A percentile compares a stretch with the other conserved stretches of the same genome.
Evolutionary conservation across 2,888 invertebrate genomes (phyloP).

Genomic region (Dasysyrphus tricinctus): DNA sequence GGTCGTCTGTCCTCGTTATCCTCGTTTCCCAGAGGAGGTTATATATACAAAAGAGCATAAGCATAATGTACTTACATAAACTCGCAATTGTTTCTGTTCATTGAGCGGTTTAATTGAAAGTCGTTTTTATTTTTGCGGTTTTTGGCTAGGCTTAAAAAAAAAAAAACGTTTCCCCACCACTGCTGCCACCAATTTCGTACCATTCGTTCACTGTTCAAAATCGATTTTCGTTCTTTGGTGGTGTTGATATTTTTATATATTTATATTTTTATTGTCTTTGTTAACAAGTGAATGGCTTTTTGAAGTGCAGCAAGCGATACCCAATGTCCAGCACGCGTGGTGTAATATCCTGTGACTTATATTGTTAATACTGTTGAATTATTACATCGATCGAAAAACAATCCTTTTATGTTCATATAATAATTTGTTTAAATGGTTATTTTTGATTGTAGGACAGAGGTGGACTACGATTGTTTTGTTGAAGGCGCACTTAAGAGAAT

Average conservation of each 20-base stretch:
- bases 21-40: background rate
- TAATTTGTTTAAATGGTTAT: slow-evolving; percentile 21
- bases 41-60: background rate
- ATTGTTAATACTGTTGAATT: slow-evolving; percentile 34
- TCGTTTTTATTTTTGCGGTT: slow-evolving; percentile 58
- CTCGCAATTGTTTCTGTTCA: slow-evolving; percentile 43
- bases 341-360: slow-evolving; percentile 17
- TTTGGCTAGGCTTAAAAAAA: background rate
- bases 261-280: background rate
- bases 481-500: too few species aligned
- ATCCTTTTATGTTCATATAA: slow-evolving; percentile 29
- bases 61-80: slow-evolving; percentile 29
- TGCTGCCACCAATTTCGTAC: slow-evolving; percentile 18
- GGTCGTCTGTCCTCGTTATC: background rate
- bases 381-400: slow-evolving; percentile 10
- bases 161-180: slow-evolving; percentile 18
- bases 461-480: background rate
- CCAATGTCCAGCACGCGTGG: slow-evolving; percentile 22
- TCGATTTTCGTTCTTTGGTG: slow-evolving; percentile 48
- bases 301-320: slow-evolving; percentile 23
- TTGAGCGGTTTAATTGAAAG: slow-evolving; percentile 62
- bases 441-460: background rate
- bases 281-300: slow-evolving; percentile 11
- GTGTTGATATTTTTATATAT: slow-evolving; percentile 12
- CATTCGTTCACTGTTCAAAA: slow-evolving; percentile 32